A percentile compares a stretch with the other conserved stretches of the same genome.
Evolutionary conservation across 2,797 vertebrate genomes (phyloP).

Genomic region (Epinephelus awoara): DNA sequence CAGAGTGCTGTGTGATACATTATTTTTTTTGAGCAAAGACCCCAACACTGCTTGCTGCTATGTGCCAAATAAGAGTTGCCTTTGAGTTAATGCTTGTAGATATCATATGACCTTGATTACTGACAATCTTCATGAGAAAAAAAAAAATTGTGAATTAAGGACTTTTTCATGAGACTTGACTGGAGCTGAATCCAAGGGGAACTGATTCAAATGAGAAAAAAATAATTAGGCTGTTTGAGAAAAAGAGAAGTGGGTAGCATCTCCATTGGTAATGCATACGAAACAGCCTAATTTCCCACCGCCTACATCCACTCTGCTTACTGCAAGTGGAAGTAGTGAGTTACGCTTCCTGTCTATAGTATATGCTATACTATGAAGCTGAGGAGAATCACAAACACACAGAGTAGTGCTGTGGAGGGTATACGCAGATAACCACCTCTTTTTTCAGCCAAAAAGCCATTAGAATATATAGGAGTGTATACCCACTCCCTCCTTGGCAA

Average conservation of each 20-base stretch:
- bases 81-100: background rate
- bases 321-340: background rate
- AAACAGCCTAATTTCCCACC: slow-evolving; percentile 8
- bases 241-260: background rate
- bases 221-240: slow-evolving; percentile 21
- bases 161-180: background rate
- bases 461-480: no score
- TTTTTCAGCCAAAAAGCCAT: no score
- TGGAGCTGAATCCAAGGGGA: slow-evolving; percentile 8
- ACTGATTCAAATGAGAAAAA: slow-evolving; percentile 29
- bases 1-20: no score
- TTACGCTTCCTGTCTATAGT: background rate
- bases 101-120: background rate
- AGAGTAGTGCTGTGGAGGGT: background rate
- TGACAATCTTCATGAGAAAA: background rate
- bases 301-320: slow-evolving; percentile 1
- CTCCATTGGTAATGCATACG: slow-evolving; percentile 2
- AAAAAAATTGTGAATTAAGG: background rate
- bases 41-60: background rate
- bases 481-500: no score
- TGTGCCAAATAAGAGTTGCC: background rate
- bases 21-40: no score
- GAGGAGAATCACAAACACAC: background rate
- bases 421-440: no score
- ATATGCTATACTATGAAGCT: background rate